Evolutionary conservation across 2,888 invertebrate species (phyloP).

Genomic region (Xylota sylvarum): DNA sequence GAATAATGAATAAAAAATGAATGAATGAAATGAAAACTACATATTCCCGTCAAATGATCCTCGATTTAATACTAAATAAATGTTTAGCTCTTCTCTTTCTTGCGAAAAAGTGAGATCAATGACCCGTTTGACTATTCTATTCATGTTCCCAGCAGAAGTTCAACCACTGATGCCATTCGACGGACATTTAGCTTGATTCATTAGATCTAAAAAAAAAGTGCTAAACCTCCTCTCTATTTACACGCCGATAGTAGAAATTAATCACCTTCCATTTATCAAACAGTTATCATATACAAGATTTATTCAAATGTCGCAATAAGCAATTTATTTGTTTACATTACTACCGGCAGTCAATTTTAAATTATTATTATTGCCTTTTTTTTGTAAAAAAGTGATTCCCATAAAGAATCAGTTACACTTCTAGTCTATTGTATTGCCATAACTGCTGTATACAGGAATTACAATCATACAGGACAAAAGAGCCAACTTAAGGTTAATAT

Average conservation of each 20-base stretch:
- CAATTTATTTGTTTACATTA: slow-evolving; percentile 48
- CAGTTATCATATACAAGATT: slow-evolving; percentile 28
- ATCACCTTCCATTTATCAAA: slow-evolving; percentile 25
- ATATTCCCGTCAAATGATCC: no score
- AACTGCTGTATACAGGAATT: slow-evolving; percentile 18
- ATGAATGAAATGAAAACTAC: no score
- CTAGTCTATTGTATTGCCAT: slow-evolving; percentile 40
- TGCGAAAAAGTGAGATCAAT: background rate
- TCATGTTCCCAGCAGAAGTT: no score
- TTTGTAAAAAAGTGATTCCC: slow-evolving; percentile 38
- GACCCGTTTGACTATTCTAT: background rate
- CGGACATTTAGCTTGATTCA: no score
- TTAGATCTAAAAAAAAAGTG: no score
- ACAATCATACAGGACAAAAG: slow-evolving; percentile 44
- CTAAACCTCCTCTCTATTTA: no score
- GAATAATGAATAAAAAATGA: no score
- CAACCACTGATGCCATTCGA: no score
- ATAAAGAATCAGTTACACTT: slow-evolving; percentile 52
- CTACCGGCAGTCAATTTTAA: slow-evolving; percentile 24
- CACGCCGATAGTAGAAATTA: background rate
- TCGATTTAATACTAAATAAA: no score
- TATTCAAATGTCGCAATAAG: slow-evolving; percentile 28
- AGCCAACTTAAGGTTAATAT: slow-evolving; percentile 49
- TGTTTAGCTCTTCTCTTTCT: no score
- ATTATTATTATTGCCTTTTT: slow-evolving; percentile 48